A percentile compares a stretch with the other conserved stretches of the same genome.
These are phyloP conservation scores for Neofelis nebulosa DNA, from an alignment of 2,113 vertebrate genomes.

Conservation along the genomic window DNA sequence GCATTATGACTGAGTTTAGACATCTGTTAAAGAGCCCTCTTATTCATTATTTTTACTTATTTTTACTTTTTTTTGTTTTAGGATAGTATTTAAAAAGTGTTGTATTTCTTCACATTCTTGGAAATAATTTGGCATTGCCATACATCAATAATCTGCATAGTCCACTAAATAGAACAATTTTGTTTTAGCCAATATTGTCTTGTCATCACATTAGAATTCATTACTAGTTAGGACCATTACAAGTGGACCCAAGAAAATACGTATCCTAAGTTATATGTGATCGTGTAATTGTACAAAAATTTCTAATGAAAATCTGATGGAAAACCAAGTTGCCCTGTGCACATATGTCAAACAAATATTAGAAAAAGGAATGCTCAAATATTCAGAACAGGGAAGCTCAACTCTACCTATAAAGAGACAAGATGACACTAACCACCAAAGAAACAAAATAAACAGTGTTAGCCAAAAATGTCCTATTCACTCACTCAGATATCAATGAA, in stretches of 20 bases:
- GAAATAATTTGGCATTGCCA: background rate
- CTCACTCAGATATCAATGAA: background rate
- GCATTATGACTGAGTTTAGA: background rate
- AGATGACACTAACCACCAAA: background rate
- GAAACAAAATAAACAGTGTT: background rate
- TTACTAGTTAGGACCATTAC: background rate
- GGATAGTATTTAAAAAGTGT: background rate
- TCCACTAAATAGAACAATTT: background rate
- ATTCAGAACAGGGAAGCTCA: background rate
- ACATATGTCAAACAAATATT: background rate
- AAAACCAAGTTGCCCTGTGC: background rate
- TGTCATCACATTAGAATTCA: background rate
- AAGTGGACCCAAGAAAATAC: background rate
- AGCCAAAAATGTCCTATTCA: background rate
- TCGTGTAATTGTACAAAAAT: background rate
- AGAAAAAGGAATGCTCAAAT: background rate
- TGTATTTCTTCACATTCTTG: background rate
- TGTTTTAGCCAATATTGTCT: background rate
- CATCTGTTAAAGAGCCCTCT: background rate
- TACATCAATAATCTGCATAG: background rate
- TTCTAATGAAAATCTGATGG: background rate
- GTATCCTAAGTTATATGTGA: background rate
- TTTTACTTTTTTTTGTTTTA: background rate
- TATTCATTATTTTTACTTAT: background rate
- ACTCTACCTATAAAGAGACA: background rate